A percentile compares a stretch with the other conserved stretches of the same genome.
These are phyloP conservation scores for Crematogaster levior DNA, from an alignment of 2,888 invertebrate species.

Conservation along the genomic window DNA sequence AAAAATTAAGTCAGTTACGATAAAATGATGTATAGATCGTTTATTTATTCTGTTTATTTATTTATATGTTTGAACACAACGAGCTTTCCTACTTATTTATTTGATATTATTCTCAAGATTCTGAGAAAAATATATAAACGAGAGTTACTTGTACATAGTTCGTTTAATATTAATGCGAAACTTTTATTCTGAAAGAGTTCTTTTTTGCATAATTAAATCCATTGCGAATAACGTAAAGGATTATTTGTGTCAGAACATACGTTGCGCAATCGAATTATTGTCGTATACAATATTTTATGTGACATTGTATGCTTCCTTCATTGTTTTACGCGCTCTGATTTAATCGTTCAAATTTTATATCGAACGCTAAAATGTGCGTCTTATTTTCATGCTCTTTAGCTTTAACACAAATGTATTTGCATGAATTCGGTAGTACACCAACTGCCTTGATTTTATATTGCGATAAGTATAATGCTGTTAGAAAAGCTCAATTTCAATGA, in stretches of 20 bases:
- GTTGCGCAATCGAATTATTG: background rate
- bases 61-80: too few species aligned
- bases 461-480: background rate
- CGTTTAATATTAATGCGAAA: background rate
- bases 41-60: too few species aligned
- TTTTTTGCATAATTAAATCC: constrained; percentile 5
- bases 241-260: background rate
- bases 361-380: too few species aligned
- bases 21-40: too few species aligned
- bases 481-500: constrained; percentile 19
- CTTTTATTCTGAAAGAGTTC: background rate
- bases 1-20: too few species aligned
- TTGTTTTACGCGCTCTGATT: background rate
- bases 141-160: background rate
- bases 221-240: background rate
- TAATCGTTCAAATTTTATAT: background rate
- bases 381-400: background rate
- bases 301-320: background rate
- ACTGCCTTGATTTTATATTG: constrained; percentile 13
- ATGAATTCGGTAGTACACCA: background rate
- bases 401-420: background rate
- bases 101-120: too few species aligned
- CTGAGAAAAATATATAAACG: background rate
- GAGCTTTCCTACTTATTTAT: too few species aligned
- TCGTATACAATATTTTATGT: background rate